Conservation (phyloP, 1,140 invertebrate species). For the Nylanderia fulva region DNA sequence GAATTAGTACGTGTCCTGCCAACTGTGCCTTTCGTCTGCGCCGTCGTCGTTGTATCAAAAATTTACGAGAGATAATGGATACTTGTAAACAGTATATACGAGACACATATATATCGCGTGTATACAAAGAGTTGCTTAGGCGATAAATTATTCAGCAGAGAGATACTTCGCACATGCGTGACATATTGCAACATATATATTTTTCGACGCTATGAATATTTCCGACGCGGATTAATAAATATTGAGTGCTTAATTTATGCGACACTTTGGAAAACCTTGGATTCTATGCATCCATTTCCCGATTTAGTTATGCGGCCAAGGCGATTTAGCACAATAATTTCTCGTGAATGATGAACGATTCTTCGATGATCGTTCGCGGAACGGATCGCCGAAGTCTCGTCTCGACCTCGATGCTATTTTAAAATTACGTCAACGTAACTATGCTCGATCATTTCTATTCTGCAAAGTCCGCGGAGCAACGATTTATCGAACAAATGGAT, state of each 20-base stretch:
- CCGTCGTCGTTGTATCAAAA: constrained; percentile 10
- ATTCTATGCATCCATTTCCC: constrained; percentile 9
- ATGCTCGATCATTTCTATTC: constrained; percentile 56
- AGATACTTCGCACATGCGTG: not conserved
- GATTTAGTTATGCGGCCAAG: not conserved
- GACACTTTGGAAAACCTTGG: not conserved
- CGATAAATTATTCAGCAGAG: not conserved
- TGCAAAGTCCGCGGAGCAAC: not conserved
- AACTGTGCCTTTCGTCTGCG: constrained; percentile 1
- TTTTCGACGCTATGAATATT: not conserved
- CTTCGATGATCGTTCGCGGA: constrained; percentile 35
- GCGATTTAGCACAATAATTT: constrained; percentile 1
- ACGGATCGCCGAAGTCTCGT: constrained; percentile 43
- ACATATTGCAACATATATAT: not conserved
- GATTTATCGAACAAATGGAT: constrained; percentile 62
- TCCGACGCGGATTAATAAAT: not conserved
- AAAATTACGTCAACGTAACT: constrained; percentile 64
- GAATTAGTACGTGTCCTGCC: constrained; percentile 27
- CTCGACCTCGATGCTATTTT: constrained; percentile 82
- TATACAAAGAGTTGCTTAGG: not conserved
- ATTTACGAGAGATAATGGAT: constrained; percentile 9
- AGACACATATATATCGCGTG: not conserved
- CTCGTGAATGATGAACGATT: constrained; percentile 11
- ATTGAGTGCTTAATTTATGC: not conserved
- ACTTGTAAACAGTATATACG: no score